phyloP scores from a whole-genome alignment of 2,113 vertebrate genomes.

The Onychostoma macrolepis region DNA sequence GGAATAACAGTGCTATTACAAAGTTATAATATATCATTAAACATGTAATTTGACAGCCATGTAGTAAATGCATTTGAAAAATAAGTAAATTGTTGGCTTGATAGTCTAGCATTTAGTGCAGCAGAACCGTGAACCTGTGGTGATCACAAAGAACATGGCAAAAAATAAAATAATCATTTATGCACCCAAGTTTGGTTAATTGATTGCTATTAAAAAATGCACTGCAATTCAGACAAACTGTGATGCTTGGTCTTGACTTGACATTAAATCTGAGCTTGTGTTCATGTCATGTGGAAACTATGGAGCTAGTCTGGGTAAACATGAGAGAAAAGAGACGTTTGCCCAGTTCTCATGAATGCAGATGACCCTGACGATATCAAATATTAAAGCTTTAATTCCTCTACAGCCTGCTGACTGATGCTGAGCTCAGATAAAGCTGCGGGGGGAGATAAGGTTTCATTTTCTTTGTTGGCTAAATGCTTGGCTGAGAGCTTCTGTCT shows the following conservation, averaged over 20 bases:
- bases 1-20: no score
- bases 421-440: slow-evolving; percentile 61
- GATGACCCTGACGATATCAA: slow-evolving; percentile 53
- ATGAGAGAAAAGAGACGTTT: not conserved
- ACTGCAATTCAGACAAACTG: not conserved
- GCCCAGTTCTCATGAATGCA: slow-evolving; percentile 53
- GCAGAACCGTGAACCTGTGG: not conserved
- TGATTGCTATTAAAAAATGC: not conserved
- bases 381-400: slow-evolving; percentile 66
- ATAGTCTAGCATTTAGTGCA: not conserved
- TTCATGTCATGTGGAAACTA: slow-evolving; percentile 37
- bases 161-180: not conserved
- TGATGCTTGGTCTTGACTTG: not conserved
- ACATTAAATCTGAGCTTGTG: not conserved
- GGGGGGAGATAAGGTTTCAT: slow-evolving; percentile 70
- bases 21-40: not conserved
- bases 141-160: not conserved
- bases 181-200: not conserved
- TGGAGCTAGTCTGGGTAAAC: slow-evolving; percentile 35
- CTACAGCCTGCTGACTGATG: slow-evolving; percentile 58
- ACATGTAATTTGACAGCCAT: not conserved
- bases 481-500: slow-evolving; percentile 48
- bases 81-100: not conserved
- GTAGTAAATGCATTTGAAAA: not conserved
- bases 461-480: slow-evolving; percentile 72